Conservation (phyloP, 2,113 vertebrate species). For the Corydoras sp. region DNA sequence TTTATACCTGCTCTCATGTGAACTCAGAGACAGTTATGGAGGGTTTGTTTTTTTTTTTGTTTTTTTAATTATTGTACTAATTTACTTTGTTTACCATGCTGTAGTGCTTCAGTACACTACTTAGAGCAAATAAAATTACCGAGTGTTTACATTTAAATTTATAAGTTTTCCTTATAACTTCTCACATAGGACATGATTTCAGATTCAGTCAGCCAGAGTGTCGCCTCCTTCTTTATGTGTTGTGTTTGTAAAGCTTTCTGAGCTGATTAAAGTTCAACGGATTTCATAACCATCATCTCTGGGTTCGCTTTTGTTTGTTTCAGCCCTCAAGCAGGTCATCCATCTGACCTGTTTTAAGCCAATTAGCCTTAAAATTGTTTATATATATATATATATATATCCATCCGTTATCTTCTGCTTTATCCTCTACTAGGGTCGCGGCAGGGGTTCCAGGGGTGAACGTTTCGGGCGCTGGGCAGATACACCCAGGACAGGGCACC, state of each 20-base stretch:
- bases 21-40: conserved; percentile 80
- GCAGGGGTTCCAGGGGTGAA: no score
- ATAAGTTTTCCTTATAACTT: conserved; percentile 30
- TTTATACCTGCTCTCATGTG: conserved; percentile 96
- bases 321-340: no score
- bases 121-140: conserved; percentile 93
- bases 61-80: conserved; percentile 77
- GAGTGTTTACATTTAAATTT: conserved; percentile 95
- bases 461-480: no score
- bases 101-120: conserved; percentile 98
- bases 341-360: no score
- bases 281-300: conserved; percentile 64
- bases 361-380: no score
- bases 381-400: no score
- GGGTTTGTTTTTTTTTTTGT: conserved; percentile 55
- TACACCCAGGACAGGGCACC: no score
- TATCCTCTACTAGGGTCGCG: no score
- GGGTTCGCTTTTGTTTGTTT: conserved; percentile 9
- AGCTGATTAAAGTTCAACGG: conserved; percentile 72
- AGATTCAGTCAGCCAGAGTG: conserved; percentile 59
- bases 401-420: no score
- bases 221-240: conserved; percentile 64
- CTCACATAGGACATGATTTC: conserved; percentile 57
- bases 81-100: conserved; percentile 98
- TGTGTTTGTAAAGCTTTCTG: conserved; percentile 71